These are phyloP conservation scores for Sitta carolinensis DNA, from an alignment of 2,797 vertebrate species.

Conservation along the genomic window DNA sequence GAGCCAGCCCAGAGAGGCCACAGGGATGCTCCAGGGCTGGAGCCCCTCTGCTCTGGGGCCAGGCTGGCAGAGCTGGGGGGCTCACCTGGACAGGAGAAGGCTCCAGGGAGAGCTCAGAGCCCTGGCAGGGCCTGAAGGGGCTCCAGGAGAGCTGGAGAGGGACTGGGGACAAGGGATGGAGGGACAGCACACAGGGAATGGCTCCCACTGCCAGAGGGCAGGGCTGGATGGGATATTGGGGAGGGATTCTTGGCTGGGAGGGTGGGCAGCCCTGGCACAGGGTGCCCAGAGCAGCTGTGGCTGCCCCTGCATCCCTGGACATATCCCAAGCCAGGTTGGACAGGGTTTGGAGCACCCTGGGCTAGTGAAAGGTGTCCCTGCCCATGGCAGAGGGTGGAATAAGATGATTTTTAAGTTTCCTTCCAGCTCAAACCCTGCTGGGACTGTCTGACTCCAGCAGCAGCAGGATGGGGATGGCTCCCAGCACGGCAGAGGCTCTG, in stretches of 20 bases:
- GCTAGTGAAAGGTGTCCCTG: accelerated
- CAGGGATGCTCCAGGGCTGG: accelerated
- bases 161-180: not conserved
- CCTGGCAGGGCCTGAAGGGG: accelerated
- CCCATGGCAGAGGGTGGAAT: accelerated
- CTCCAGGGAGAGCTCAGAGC: not conserved
- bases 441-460: not conserved
- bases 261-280: not conserved
- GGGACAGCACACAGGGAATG: not conserved
- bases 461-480: not conserved
- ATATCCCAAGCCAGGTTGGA: accelerated
- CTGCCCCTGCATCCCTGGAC: not conserved
- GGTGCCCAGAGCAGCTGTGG: not conserved
- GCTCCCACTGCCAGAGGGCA: not conserved
- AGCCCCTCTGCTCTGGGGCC: not conserved
- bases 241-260: accelerated
- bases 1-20: accelerated
- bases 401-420: not conserved
- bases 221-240: not conserved
- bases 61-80: not conserved
- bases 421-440: not conserved
- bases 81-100: not conserved
- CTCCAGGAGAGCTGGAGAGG: not conserved
- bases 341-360: accelerated
- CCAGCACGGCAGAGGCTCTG: not conserved